phyloP scores from a whole-genome alignment of 1,140 invertebrate species.

The Pectinophora gossypiella region DNA sequence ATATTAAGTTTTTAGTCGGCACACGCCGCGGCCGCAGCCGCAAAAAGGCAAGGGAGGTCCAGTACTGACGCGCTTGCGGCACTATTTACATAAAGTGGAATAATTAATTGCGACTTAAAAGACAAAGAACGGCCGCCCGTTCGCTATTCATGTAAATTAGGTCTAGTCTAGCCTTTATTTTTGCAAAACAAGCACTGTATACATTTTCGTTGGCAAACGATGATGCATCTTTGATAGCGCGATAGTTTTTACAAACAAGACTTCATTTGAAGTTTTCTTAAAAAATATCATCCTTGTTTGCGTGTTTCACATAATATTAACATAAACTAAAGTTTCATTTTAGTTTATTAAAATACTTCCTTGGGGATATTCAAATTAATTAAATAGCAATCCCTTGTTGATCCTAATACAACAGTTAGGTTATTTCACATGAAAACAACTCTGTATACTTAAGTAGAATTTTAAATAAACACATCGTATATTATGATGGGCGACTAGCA shows the following conservation, averaged over 20 bases:
- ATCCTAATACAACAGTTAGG: too few relatives aligned
- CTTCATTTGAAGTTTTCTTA: too few relatives aligned
- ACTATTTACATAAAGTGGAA: slow-evolving; percentile 67
- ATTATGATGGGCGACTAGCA: neutral
- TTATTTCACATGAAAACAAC: too few relatives aligned
- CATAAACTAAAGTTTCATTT: too few relatives aligned
- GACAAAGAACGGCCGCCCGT: slow-evolving; percentile 53
- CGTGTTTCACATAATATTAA: too few relatives aligned
- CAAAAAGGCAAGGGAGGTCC: slow-evolving; percentile 37
- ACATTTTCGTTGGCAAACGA: neutral
- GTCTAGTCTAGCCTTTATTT: slow-evolving; percentile 25
- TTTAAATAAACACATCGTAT: too few relatives aligned
- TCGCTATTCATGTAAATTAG: slow-evolving; percentile 65
- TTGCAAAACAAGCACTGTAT: neutral
- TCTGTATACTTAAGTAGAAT: too few relatives aligned
- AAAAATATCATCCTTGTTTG: too few relatives aligned
- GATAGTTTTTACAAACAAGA: too few relatives aligned
- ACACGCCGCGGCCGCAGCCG: slow-evolving; percentile 21
- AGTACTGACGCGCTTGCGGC: slow-evolving; percentile 28
- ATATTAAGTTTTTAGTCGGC: slow-evolving; percentile 27
- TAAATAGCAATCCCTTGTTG: too few relatives aligned
- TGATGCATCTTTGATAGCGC: neutral
- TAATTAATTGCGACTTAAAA: slow-evolving; percentile 69
- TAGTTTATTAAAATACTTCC: too few relatives aligned
- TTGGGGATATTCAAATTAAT: too few relatives aligned